A percentile compares a stretch with the other conserved stretches of the same genome.
phyloP scores from a whole-genome alignment of 2,113 vertebrate species.

The Coracopsis vasa region DNA sequence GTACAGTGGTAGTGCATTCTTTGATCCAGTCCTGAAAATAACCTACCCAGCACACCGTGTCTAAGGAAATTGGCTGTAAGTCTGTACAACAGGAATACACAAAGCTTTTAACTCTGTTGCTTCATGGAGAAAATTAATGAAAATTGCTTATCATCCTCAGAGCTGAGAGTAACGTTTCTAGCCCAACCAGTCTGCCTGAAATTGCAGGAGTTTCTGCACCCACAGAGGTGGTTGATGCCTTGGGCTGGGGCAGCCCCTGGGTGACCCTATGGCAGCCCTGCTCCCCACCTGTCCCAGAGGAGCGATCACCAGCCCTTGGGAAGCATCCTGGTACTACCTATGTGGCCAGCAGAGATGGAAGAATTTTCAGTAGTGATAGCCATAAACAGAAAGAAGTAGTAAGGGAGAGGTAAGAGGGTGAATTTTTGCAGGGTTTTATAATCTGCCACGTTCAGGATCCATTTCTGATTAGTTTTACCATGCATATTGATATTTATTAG shows the following conservation, averaged over 20 bases:
- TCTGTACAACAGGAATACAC: neutral
- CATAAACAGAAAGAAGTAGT: neutral
- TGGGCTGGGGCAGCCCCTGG: rapidly evolving
- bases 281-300: rapidly evolving
- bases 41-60: neutral
- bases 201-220: rapidly evolving
- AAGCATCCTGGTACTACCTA: rapidly evolving
- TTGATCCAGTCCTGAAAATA: neutral
- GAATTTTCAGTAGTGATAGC: neutral
- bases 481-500: neutral
- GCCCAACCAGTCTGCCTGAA: neutral
- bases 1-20: neutral
- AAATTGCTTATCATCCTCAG: neutral
- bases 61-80: neutral
- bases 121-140: neutral
- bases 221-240: neutral
- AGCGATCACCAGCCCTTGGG: rapidly evolving
- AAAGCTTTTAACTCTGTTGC: neutral
- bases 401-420: neutral
- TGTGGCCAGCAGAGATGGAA: neutral
- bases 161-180: neutral
- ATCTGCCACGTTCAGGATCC: neutral
- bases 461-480: neutral
- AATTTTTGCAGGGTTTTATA: neutral
- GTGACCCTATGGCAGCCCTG: too few species aligned